A percentile compares a stretch with the other conserved stretches of the same genome.
These are phyloP conservation scores for Crocallis elinguaria DNA, from an alignment of 2,888 invertebrate species.

Conservation along the genomic window DNA sequence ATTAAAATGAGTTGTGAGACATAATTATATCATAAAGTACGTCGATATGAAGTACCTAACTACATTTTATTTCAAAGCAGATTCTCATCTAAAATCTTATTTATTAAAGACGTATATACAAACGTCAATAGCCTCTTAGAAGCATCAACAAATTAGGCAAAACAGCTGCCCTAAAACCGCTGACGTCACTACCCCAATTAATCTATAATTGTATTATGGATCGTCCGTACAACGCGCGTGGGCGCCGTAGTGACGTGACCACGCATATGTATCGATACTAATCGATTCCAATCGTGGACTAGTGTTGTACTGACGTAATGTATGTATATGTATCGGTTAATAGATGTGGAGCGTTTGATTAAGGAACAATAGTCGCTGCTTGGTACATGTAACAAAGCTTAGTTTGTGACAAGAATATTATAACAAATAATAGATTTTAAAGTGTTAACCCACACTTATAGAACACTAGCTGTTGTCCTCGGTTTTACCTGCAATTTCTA, in stretches of 20 bases:
- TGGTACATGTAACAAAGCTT: too few relatives aligned
- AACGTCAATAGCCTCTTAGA: conserved; percentile 19
- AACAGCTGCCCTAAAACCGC: not conserved
- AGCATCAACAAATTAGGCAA: conserved; percentile 42
- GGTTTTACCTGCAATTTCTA: too few relatives aligned
- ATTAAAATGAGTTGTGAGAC: too few relatives aligned
- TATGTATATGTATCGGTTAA: conserved; percentile 47
- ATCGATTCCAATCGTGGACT: conserved; percentile 74
- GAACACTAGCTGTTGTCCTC: too few relatives aligned
- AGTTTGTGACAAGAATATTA: too few relatives aligned
- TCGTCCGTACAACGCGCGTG: conserved; percentile 76
- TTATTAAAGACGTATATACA: not conserved
- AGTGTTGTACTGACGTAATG: conserved; percentile 63
- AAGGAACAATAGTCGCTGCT: conserved; percentile 14
- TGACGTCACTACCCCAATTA: conserved; percentile 39
- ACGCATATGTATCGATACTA: conserved; percentile 75
- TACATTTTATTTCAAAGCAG: too few relatives aligned
- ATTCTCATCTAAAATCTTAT: not conserved
- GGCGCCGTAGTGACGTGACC: conserved; percentile 80
- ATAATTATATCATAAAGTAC: not conserved
- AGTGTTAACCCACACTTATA: too few relatives aligned
- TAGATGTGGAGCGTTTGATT: conserved; percentile 19
- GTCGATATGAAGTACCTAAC: too few relatives aligned
- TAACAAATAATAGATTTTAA: too few relatives aligned
- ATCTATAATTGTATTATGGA: conserved; percentile 82